Conservation (phyloP, 1,140 invertebrate species). For the Microplitis mediator region DNA sequence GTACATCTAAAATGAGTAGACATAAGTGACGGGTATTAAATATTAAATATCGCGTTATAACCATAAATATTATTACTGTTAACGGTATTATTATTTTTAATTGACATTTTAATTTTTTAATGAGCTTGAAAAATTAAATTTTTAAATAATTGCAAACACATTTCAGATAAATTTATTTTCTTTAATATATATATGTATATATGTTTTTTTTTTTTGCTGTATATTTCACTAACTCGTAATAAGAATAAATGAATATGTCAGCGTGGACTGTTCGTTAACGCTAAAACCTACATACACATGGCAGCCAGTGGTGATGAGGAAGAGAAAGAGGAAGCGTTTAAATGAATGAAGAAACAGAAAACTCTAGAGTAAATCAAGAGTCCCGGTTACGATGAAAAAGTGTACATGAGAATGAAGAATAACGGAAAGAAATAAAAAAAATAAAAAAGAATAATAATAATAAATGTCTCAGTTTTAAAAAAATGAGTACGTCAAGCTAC, state of each 20-base stretch:
- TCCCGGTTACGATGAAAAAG: background rate
- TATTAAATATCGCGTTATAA: background rate
- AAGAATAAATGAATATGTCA: conserved; percentile 44
- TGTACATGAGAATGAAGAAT: background rate
- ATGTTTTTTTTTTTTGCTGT: too few relatives aligned
- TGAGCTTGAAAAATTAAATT: too few relatives aligned
- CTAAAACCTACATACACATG: conserved; percentile 10
- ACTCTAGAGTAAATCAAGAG: background rate
- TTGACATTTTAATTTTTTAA: too few relatives aligned
- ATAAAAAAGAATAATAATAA: background rate
- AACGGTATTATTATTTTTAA: background rate
- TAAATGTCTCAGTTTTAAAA: background rate
- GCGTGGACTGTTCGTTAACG: conserved; percentile 38
- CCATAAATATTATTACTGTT: background rate
- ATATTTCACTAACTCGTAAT: background rate
- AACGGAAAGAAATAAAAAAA: background rate
- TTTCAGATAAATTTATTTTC: too few relatives aligned
- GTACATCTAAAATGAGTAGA: conserved; percentile 14
- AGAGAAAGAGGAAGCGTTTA: conserved; percentile 31
- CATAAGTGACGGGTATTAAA: background rate
- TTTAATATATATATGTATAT: too few relatives aligned
- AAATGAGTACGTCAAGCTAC: background rate
- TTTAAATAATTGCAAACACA: too few relatives aligned
- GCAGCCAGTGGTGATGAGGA: background rate
- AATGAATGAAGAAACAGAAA: conserved; percentile 14